These are phyloP conservation scores for Leuciscus waleckii DNA, from an alignment of 2,797 vertebrate genomes.

Conservation along the genomic window DNA sequence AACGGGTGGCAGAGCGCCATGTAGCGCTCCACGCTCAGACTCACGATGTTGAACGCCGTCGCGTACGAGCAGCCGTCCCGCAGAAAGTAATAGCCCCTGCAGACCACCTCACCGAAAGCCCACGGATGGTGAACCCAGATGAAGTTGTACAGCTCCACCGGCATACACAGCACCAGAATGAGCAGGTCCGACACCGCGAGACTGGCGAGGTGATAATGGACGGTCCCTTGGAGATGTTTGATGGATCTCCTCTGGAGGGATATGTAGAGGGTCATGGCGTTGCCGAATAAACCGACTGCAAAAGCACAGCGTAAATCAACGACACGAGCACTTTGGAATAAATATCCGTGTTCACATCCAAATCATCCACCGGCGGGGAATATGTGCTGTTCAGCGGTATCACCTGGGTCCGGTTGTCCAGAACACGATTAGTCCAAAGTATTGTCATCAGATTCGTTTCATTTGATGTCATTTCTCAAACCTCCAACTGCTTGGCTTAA, in stretches of 20 bases:
- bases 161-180: conserved; percentile 93
- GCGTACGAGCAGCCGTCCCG: conserved; percentile 94
- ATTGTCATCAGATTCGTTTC: neutral
- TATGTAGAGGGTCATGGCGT: conserved; percentile 91
- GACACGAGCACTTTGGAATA: conserved; percentile 92
- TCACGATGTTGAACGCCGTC: conserved; percentile 93
- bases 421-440: neutral
- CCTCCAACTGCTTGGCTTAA: neutral
- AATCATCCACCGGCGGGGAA: conserved; percentile 63
- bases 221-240: conserved; percentile 93
- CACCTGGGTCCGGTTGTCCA: neutral
- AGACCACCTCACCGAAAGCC: conserved; percentile 89
- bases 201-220: conserved; percentile 95
- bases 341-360: conserved; percentile 95
- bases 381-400: conserved; percentile 74
- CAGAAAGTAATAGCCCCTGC: conserved; percentile 92
- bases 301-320: conserved; percentile 88
- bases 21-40: conserved; percentile 94
- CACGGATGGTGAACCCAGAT: conserved; percentile 98
- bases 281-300: conserved; percentile 86
- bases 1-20: conserved; percentile 98
- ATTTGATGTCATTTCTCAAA: neutral
- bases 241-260: conserved; percentile 86
- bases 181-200: conserved; percentile 94
- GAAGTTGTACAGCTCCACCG: conserved; percentile 96